These are phyloP conservation scores for Xiphophorus hellerii DNA, from an alignment of 2,113 vertebrate genomes.

Conservation along the genomic window DNA sequence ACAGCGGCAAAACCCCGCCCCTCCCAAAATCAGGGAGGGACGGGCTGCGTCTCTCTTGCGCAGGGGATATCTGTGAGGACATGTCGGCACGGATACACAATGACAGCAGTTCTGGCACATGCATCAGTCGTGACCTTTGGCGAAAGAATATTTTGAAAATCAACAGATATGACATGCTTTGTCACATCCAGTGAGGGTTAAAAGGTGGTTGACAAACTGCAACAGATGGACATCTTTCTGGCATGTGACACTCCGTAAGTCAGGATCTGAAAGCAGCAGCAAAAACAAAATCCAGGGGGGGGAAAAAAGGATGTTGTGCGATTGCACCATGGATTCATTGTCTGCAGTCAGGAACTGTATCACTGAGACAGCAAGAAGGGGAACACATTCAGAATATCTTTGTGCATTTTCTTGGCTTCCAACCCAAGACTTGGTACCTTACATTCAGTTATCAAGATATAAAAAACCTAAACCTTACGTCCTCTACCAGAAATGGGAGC, in stretches of 20 bases:
- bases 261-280: slow-evolving; percentile 34
- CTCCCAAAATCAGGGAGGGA: slow-evolving; percentile 11
- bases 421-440: not conserved
- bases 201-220: slow-evolving; percentile 41
- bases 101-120: slow-evolving; percentile 28
- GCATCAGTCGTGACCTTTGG: slow-evolving; percentile 50
- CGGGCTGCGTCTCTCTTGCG: slow-evolving; percentile 27
- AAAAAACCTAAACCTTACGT: too few relatives aligned
- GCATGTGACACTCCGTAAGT: slow-evolving; percentile 33
- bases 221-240: slow-evolving; percentile 45
- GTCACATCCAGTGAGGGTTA: slow-evolving; percentile 30
- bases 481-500: too few relatives aligned
- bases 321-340: slow-evolving; percentile 21
- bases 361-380: slow-evolving; percentile 14
- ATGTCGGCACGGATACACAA: slow-evolving; percentile 18
- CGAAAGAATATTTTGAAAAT: slow-evolving; percentile 23
- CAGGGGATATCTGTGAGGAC: slow-evolving; percentile 44
- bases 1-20: slow-evolving; percentile 20
- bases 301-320: slow-evolving; percentile 40
- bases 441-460: too few relatives aligned
- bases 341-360: slow-evolving; percentile 44
- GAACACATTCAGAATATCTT: slow-evolving; percentile 9
- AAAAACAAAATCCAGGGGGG: not conserved
- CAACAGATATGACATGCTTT: slow-evolving; percentile 18
- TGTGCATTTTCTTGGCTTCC: slow-evolving; percentile 22